Evolutionary conservation across 2,113 vertebrate species (phyloP).

Genomic region (Acinonyx jubatus): DNA sequence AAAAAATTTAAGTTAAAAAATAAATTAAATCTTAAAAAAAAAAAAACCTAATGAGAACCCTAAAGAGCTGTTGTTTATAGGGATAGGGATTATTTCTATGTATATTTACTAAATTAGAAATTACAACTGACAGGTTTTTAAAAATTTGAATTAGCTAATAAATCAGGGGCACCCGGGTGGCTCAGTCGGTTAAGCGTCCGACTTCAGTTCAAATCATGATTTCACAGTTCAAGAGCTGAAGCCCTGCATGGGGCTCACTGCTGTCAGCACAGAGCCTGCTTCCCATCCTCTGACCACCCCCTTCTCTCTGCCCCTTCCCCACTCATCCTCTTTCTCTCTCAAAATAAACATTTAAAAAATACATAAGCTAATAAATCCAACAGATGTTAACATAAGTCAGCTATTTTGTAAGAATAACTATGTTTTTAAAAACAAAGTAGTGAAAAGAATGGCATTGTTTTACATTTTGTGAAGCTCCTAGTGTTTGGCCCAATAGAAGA

Average conservation of each 20-base stretch:
- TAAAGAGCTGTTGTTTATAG: background rate
- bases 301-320: no score
- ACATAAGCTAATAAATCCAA: background rate
- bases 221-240: no score
- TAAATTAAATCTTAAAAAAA: background rate
- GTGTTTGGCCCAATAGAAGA: background rate
- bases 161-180: background rate
- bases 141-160: background rate
- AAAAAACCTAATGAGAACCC: background rate
- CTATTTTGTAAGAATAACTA: background rate
- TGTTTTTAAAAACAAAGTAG: background rate
- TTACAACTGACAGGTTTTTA: background rate
- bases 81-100: background rate
- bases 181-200: no score
- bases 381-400: background rate
- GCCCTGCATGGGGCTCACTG: no score
- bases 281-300: no score
- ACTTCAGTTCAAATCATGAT: no score
- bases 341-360: background rate
- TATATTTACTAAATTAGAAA: background rate
- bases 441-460: background rate
- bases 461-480: background rate
- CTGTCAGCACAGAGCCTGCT: no score
- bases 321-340: no score
- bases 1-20: background rate